Conservation (phyloP, 1,140 invertebrate genomes). For the Ceratosolen solmsi region DNA sequence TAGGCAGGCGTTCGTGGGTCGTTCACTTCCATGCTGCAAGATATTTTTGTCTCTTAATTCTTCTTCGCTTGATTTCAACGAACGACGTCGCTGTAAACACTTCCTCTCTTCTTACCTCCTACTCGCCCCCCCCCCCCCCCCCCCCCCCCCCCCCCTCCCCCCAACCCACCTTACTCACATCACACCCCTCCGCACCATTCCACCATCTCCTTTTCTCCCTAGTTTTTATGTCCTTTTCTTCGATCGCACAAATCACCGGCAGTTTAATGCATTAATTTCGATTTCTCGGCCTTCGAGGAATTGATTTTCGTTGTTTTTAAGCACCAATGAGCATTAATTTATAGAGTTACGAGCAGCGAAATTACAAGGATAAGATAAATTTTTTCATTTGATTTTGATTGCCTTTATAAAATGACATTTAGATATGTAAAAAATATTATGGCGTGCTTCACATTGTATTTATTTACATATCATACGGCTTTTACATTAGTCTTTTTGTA, state of each 20-base stretch:
- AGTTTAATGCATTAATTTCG: conserved; percentile 22
- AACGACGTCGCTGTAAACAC: conserved; percentile 9
- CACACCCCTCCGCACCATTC: too few relatives aligned
- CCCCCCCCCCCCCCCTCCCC: too few relatives aligned
- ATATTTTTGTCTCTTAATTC: conserved; percentile 50
- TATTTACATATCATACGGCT: conserved; percentile 24
- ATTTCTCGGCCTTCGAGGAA: background rate
- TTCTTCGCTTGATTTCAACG: conserved; percentile 15
- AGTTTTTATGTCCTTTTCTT: conserved; percentile 28
- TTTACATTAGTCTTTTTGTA: conserved; percentile 16
- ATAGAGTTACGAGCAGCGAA: conserved; percentile 32
- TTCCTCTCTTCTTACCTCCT: background rate
- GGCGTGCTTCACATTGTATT: conserved; percentile 17
- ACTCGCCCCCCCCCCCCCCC: background rate
- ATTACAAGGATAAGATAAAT: conserved; percentile 28
- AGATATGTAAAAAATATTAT: conserved; percentile 27
- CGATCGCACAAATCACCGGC: conserved; percentile 42
- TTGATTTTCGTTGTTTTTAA: conserved; percentile 13
- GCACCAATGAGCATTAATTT: conserved; percentile 37
- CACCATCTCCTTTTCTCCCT: background rate
- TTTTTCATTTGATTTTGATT: conserved; percentile 38
- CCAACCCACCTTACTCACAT: too few relatives aligned
- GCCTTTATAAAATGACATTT: conserved; percentile 41
- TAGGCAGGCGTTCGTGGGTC: conserved; percentile 20
- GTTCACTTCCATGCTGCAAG: conserved; percentile 36